phyloP scores from a whole-genome alignment of 2,797 vertebrate species.

The Ciconia nigra region DNA sequence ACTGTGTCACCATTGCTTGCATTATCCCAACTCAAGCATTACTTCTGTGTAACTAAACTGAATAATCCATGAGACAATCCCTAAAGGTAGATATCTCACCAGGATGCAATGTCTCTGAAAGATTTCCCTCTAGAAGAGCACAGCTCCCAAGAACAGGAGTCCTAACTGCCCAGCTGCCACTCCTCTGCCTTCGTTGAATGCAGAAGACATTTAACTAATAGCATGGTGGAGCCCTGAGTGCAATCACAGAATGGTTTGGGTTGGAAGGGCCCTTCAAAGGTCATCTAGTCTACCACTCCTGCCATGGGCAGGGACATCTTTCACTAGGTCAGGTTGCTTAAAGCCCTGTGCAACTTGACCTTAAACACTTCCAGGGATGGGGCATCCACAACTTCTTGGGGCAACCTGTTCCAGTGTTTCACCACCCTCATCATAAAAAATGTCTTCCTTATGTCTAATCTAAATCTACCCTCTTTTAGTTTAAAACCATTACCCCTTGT shows the following conservation, averaged over 20 bases:
- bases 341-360: not conserved
- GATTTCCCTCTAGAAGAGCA: not conserved
- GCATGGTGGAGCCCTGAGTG: rapidly evolving
- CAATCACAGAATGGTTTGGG: not conserved
- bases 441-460: not conserved
- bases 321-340: not conserved
- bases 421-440: not conserved
- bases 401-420: not conserved
- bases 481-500: not conserved
- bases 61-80: not conserved
- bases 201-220: not conserved
- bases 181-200: rapidly evolving
- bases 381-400: not conserved
- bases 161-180: not conserved
- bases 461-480: not conserved
- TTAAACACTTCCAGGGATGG: not conserved
- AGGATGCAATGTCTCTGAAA: not conserved
- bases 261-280: not conserved
- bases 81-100: not conserved
- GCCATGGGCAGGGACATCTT: not conserved
- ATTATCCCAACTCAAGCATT: not conserved
- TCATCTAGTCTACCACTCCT: not conserved
- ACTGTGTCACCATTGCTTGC: not conserved
- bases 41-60: not conserved
- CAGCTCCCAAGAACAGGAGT: not conserved